phyloP scores from a whole-genome alignment of 2,797 vertebrate species.

The Pseudochirops corinnae region DNA sequence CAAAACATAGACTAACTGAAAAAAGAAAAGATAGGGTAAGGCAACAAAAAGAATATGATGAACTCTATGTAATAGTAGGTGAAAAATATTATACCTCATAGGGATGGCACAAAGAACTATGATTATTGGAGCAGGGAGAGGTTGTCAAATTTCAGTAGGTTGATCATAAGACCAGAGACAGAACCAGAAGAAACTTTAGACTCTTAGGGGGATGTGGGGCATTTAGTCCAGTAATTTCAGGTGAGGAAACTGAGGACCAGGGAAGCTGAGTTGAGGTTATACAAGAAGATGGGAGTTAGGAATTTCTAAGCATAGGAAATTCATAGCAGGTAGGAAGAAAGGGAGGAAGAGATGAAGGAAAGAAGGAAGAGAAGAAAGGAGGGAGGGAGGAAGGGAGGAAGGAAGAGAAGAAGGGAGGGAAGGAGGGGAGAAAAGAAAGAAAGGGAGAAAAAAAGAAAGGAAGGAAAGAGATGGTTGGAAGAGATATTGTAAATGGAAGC shows the following conservation, averaged over 20 bases:
- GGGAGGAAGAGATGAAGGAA: neutral
- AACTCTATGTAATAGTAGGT: too few relatives aligned
- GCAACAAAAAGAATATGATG: too few relatives aligned
- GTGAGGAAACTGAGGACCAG: neutral
- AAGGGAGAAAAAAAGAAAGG: neutral
- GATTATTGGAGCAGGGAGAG: neutral
- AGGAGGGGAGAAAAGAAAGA: neutral
- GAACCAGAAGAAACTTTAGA: neutral
- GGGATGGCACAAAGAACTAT: too few relatives aligned
- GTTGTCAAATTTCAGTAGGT: neutral
- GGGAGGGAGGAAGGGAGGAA: neutral
- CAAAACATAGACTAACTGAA: too few relatives aligned
- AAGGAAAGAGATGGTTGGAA: neutral
- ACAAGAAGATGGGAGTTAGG: neutral
- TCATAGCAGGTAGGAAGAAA: neutral
- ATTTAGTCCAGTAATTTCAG: neutral
- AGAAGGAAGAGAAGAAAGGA: neutral
- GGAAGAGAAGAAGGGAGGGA: too few relatives aligned
- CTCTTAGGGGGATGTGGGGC: too few relatives aligned
- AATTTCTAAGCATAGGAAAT: neutral
- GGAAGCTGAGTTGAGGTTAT: neutral
- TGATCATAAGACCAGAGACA: neutral
- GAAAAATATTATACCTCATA: too few relatives aligned
- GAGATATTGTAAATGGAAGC: neutral
- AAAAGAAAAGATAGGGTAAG: too few relatives aligned